Evolutionary conservation across 2,888 invertebrate genomes (phyloP), one percentile per base, ranked within the genome.

Genomic region (Leucophora obtusa): DNA sequence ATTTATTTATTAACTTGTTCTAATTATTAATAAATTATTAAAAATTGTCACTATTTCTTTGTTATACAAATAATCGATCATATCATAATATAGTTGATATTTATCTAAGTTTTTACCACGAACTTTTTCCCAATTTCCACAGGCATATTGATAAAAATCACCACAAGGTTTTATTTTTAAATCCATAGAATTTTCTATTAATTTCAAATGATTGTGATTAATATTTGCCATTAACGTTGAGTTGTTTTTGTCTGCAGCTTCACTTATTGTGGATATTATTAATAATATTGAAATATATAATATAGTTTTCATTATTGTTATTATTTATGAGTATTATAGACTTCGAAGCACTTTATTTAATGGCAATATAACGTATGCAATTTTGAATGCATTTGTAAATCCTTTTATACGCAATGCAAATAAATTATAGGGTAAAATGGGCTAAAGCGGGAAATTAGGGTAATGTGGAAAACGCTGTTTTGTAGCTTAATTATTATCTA

Each of bases 121-220:
- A 28, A 28, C 28, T 21, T 38, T 66, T n/a, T 66, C 65, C 65
- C 65, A 66, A 17, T 66, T 66, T n/a, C 65, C 65, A 18, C 65
- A 66, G 54, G 65, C 35, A 66, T 54, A 17, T n/a, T 66, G 65
- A 35, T 66, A 66, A 21, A 66, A 66, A 51, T 66, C 54, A 14
- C 54, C 65, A 38, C 65, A 66, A n/a, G 65, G 65, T 21, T 66
- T 21, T 4, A 35, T 53, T 11, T 11, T 38, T 53, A 38, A 14
- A 21, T 66, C 65, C 65, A 66, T 66, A 15, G 65, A 54, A 35
- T 21, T 53, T 35, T 54, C 65, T 21, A 66, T 54, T 35, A 18
- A 21, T 38, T 66, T 54, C 21, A 66, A 38, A n/a, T 66, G 53
- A 0, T 18, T 9, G 38, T 51, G 35, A 54, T 54, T 54, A 35